Conservation (phyloP, 2,797 vertebrate species). For the Enteromius treurensis region DNA sequence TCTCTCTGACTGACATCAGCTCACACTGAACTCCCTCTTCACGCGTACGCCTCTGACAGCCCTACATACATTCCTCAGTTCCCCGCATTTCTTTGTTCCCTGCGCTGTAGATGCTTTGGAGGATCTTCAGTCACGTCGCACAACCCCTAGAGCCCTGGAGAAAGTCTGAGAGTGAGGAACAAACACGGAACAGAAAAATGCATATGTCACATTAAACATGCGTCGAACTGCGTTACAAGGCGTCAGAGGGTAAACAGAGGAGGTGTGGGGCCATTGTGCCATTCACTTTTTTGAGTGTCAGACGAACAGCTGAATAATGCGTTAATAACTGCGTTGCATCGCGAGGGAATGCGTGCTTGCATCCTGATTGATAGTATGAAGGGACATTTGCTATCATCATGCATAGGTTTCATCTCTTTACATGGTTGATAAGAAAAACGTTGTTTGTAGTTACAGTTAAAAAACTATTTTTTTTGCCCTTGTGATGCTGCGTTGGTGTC, state of each 20-base stretch:
- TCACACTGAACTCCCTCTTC: neutral
- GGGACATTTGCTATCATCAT: neutral
- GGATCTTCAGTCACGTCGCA: constrained; percentile 5
- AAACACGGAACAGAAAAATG: neutral
- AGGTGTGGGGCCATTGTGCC: neutral
- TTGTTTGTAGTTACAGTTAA: too few relatives aligned
- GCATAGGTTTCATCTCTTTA: neutral
- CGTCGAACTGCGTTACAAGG: neutral
- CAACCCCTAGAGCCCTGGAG: neutral
- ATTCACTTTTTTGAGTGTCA: constrained; percentile 2
- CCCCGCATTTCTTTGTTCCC: neutral
- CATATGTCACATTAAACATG: neutral
- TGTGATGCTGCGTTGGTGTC: neutral
- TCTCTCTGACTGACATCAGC: neutral
- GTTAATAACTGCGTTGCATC: neutral
- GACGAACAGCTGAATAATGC: neutral
- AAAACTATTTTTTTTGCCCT: neutral
- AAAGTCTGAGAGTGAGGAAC: neutral
- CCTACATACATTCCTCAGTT: neutral
- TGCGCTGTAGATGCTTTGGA: neutral
- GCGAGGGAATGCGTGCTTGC: too few relatives aligned
- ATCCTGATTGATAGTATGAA: too few relatives aligned
- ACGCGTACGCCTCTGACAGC: neutral
- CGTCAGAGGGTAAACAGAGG: neutral
- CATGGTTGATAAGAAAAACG: too few relatives aligned